These are phyloP conservation scores for Eupithecia vulgata DNA, from an alignment of 2,888 invertebrate genomes.

Conservation along the genomic window DNA sequence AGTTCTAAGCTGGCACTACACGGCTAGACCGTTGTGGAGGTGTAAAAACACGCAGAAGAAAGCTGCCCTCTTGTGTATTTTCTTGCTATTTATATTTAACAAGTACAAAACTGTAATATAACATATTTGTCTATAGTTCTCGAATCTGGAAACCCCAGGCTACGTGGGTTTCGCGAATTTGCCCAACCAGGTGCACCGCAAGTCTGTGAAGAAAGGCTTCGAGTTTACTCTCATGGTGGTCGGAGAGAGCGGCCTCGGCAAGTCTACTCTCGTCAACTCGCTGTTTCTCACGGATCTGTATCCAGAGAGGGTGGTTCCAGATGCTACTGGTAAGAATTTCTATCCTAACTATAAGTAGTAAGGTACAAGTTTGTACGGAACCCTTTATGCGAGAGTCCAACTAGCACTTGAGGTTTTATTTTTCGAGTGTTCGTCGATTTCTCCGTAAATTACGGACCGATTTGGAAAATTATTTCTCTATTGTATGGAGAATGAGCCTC, in stretches of 20 bases:
- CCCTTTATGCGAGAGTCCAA: too few relatives aligned
- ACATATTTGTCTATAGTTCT: conserved; percentile 84
- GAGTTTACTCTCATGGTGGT: conserved; percentile 99
- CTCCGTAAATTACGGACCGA: too few relatives aligned
- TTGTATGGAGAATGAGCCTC: too few relatives aligned
- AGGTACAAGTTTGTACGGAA: too few relatives aligned
- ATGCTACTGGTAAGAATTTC: conserved; percentile 89
- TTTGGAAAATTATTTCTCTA: too few relatives aligned
- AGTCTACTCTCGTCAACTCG: conserved; percentile 97
- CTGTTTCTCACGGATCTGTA: conserved; percentile 97
- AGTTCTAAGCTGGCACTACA: too few relatives aligned
- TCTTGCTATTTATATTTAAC: too few relatives aligned
- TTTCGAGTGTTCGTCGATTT: too few relatives aligned
- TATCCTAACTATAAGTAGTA: not conserved
- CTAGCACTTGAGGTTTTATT: too few relatives aligned
- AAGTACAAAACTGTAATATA: not conserved
- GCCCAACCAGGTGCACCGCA: conserved; percentile 98
- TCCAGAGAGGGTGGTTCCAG: conserved; percentile 94
- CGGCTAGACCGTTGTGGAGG: too few relatives aligned
- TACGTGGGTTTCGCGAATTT: conserved; percentile 98
- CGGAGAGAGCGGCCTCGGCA: conserved; percentile 95
- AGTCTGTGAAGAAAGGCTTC: conserved; percentile 98
- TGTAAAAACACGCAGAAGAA: too few relatives aligned
- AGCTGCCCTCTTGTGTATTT: not conserved
- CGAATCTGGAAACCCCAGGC: conserved; percentile 92